phyloP scores from a whole-genome alignment of 2,888 invertebrate species.

The Dolomedes plantarius region DNA sequence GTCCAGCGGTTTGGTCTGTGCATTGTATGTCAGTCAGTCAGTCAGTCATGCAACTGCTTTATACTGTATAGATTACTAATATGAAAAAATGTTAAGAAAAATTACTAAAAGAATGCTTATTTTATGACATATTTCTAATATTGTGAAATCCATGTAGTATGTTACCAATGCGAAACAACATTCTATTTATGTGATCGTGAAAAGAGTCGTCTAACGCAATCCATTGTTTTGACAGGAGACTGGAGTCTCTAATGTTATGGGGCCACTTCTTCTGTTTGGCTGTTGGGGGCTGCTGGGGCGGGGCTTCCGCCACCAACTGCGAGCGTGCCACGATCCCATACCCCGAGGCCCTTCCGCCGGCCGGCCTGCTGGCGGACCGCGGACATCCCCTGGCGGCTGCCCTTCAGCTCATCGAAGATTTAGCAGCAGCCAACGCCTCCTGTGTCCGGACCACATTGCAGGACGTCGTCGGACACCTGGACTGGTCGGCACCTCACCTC shows the following conservation, averaged over 20 bases:
- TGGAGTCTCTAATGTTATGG: not conserved
- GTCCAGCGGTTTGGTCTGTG: too few relatives aligned
- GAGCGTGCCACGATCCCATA: constrained; percentile 10
- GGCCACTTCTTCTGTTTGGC: not conserved
- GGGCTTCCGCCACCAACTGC: constrained; percentile 38
- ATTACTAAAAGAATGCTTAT: too few relatives aligned
- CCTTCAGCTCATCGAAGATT: constrained; percentile 58
- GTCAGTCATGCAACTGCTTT: too few relatives aligned
- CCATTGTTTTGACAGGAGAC: not conserved
- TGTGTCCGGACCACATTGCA: constrained; percentile 37
- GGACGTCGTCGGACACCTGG: constrained; percentile 21
- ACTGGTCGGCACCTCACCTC: constrained; percentile 24
- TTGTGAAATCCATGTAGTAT: too few relatives aligned
- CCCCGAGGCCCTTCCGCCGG: constrained; percentile 28
- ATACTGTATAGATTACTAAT: too few relatives aligned
- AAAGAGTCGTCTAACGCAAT: too few relatives aligned
- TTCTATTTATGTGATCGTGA: too few relatives aligned
- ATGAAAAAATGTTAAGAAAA: too few relatives aligned
- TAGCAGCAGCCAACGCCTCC: constrained; percentile 23
- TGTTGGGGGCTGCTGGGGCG: constrained; percentile 13
- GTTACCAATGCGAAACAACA: too few relatives aligned
- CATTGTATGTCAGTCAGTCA: too few relatives aligned
- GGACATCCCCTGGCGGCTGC: constrained; percentile 45
- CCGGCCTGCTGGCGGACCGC: constrained; percentile 43
- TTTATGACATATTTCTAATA: too few relatives aligned